phyloP scores from a whole-genome alignment of 1,140 invertebrate species.

The Cyclina sinensis region DNA sequence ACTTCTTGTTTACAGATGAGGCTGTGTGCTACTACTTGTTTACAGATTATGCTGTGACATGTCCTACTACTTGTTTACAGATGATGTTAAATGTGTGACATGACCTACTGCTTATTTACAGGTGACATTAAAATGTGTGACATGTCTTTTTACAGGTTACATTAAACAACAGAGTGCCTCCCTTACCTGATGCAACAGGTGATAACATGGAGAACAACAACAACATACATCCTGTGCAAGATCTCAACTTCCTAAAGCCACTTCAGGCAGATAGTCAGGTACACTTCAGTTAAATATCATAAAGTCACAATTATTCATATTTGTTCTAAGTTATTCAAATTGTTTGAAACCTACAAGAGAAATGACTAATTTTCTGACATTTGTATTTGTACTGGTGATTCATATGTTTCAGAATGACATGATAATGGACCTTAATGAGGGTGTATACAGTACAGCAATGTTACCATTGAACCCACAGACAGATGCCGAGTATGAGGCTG shows the following conservation, averaged over 20 bases:
- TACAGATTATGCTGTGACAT: too few species aligned
- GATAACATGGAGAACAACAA: constrained; percentile 45
- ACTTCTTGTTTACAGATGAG: too few species aligned
- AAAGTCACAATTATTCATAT: too few species aligned
- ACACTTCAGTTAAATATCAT: too few species aligned
- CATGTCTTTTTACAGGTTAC: neutral
- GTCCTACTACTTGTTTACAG: too few species aligned
- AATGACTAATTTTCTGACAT: too few species aligned
- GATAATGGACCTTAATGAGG: constrained; percentile 64
- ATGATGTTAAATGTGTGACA: too few species aligned
- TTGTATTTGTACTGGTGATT: neutral
- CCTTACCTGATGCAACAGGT: constrained; percentile 10
- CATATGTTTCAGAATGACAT: constrained; percentile 52
- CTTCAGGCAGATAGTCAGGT: neutral
- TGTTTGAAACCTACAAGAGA: too few species aligned
- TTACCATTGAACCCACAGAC: constrained; percentile 21
- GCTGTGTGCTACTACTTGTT: too few species aligned
- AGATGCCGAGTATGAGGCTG: constrained; percentile 64
- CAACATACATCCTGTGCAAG: neutral
- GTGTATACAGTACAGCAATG: constrained; percentile 36
- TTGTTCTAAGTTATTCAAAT: too few species aligned
- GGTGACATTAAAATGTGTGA: too few species aligned
- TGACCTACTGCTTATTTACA: too few species aligned
- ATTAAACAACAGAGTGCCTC: constrained; percentile 45
- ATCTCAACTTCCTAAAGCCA: neutral